Base-by-base conservation (phyloP, 2,888 invertebrate species). In the Elysia crispata region DNA sequence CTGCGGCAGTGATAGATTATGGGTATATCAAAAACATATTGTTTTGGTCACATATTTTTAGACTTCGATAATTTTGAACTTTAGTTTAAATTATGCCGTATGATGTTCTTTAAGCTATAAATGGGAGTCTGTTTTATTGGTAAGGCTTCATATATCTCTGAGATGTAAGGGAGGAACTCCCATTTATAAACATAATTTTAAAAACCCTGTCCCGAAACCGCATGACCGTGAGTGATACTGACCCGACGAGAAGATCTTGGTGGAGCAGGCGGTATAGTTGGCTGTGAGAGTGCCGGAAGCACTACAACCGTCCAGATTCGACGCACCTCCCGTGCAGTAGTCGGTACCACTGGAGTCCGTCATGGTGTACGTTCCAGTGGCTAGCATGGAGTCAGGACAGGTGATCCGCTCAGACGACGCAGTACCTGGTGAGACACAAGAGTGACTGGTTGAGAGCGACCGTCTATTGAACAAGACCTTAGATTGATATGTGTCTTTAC, bases 321-420 rank as follows among this genome's bases (percentile, higher is more conserved):
- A 83, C 57, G 28, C 79, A 3, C 41, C 41, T 49, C 67, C 72
- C 57, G 76, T 33, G 60, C 77, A 77, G 72, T 83, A 85, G 41
- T 82, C 67, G 74, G 82, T 84, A 11, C 41, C 41, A 30, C 80
- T 79, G 23, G 85, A 85, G 72, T 83, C 83, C 28, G 81, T 81
- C 28, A 84, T 75, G 1, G 82, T 82, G 80, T 85, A 86, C 11
- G 33, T 49, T 49, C 85, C 86, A 18, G 82, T 74, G 1, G 86
- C 87, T 13, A 86, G 85, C 23, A 87, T 79, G 20, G 82, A 82
- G 30, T 80, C 83, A 0, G 86, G 86, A 60, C 86, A 87, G 15
- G 77, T 69, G 1, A 66, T 75, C 54, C 77, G 80, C 15, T 84
- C 82, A 25, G 60, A 72, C 0, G 83, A 72, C 13, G 83, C 70